Evolutionary conservation across 2,888 invertebrate genomes (phyloP).

Genomic region (Aspidapion aeneum): DNA sequence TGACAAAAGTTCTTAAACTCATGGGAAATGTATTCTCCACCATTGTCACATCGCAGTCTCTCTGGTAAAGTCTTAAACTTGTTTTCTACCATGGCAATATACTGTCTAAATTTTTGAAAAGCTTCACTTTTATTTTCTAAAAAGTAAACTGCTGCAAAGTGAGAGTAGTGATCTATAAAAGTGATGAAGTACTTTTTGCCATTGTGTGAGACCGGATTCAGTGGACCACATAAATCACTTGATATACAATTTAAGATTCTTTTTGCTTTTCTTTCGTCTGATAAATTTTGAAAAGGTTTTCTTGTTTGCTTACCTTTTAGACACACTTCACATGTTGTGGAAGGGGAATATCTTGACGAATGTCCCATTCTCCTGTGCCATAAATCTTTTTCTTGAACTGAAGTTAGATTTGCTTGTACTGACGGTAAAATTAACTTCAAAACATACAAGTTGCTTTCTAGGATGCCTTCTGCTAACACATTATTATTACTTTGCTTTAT

Average conservation of each 20-base stretch:
- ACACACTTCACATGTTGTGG: not conserved
- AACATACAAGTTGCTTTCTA: not conserved
- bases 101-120: no score
- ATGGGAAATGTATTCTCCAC: no score
- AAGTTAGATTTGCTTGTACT: not conserved
- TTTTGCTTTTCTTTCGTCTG: not conserved
- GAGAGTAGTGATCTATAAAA: no score
- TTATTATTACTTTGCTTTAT: not conserved
- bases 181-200: no score
- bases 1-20: no score
- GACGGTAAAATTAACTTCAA: not conserved
- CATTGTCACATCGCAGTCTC: no score
- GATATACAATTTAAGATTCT: not conserved
- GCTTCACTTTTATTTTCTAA: no score
- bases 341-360: not conserved
- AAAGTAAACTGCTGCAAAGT: no score
- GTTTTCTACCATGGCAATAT: no score
- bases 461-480: not conserved
- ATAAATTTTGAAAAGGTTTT: not conserved
- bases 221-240: not conserved
- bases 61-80: no score
- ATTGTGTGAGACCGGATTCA: no score
- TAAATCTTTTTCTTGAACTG: not conserved
- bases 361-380: not conserved
- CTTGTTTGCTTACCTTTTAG: not conserved